Evolutionary conservation across 2,797 vertebrate species (phyloP).

Genomic region (Typhlichthys subterraneus): DNA sequence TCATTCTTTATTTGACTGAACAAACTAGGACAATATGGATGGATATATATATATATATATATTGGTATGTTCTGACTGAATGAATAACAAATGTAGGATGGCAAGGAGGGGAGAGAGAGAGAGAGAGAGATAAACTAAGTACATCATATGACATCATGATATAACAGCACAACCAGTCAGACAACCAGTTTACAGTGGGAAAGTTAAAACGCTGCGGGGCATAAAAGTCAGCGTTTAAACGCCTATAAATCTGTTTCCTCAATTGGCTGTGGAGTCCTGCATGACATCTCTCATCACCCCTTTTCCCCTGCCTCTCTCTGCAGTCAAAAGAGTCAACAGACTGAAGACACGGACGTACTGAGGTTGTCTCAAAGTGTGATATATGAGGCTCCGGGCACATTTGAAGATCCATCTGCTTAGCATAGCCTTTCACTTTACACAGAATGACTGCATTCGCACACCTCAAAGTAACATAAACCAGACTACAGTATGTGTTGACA

Average conservation of each 20-base stretch:
- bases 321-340: slow-evolving; percentile 18
- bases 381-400: slow-evolving; percentile 29
- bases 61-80: not conserved
- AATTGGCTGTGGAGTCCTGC: slow-evolving; percentile 32
- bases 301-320: slow-evolving; percentile 9
- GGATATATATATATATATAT: not conserved
- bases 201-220: slow-evolving; percentile 33
- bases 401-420: slow-evolving; percentile 61
- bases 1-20: not conserved
- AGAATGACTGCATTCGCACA: slow-evolving; percentile 15
- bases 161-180: slow-evolving; percentile 24
- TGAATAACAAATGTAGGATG: not conserved
- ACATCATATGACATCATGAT: slow-evolving; percentile 28
- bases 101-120: not conserved
- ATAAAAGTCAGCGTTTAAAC: slow-evolving; percentile 46
- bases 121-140: slow-evolving; percentile 3
- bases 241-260: slow-evolving; percentile 53
- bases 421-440: slow-evolving; percentile 42
- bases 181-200: slow-evolving; percentile 40
- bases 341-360: slow-evolving; percentile 19
- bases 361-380: slow-evolving; percentile 26
- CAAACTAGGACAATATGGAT: not conserved
- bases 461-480: slow-evolving; percentile 51
- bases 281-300: slow-evolving; percentile 46
- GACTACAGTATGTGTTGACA: slow-evolving; percentile 34